These are phyloP conservation scores for Leptosomus discolor DNA, from an alignment of 2,113 vertebrate genomes.

Conservation along the genomic window DNA sequence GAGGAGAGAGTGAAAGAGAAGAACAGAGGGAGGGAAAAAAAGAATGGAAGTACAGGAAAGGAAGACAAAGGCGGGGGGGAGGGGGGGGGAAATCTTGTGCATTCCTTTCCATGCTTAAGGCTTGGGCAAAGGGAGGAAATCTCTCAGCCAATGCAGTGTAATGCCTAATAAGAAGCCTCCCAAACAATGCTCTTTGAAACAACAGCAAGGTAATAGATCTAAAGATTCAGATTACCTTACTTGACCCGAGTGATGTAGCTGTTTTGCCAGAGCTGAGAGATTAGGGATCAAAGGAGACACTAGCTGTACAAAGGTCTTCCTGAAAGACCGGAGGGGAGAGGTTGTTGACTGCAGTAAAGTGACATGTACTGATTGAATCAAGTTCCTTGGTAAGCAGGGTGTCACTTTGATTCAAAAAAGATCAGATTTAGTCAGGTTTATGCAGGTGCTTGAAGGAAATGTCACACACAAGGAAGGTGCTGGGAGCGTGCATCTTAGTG, in stretches of 20 bases:
- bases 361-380: not conserved
- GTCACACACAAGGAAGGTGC: not conserved
- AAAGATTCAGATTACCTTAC: not conserved
- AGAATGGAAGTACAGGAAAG: not conserved
- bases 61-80: not conserved
- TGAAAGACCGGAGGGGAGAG: not conserved
- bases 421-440: not conserved
- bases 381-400: not conserved
- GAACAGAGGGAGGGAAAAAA: not conserved
- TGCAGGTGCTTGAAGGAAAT: not conserved
- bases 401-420: not conserved
- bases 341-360: not conserved
- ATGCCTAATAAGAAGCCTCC: not conserved
- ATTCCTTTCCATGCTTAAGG: not conserved
- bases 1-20: not conserved
- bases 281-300: not conserved
- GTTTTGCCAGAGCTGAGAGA: not conserved
- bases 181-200: not conserved
- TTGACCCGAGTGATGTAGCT: not conserved
- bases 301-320: not conserved
- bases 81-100: not conserved
- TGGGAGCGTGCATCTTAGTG: not conserved
- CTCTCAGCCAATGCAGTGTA: not conserved
- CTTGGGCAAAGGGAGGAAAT: not conserved
- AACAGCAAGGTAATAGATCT: not conserved